phyloP scores from a whole-genome alignment of 2,888 invertebrate genomes.

The Lordiphosa andalusiaca region DNA sequence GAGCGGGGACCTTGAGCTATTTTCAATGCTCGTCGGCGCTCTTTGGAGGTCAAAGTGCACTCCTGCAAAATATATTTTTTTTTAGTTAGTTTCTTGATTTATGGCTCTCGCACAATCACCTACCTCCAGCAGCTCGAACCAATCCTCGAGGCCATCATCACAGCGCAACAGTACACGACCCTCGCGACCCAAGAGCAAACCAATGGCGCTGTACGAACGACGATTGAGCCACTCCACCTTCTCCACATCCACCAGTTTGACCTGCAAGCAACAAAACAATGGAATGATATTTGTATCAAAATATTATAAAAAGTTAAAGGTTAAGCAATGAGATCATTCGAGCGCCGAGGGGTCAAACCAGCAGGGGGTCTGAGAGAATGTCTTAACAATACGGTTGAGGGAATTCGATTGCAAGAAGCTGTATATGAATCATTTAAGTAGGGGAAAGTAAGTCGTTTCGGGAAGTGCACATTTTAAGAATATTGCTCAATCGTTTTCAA shows the following conservation, averaged over 20 bases:
- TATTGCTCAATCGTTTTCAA: no score
- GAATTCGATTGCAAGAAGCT: not conserved
- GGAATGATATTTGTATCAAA: slow-evolving; percentile 10
- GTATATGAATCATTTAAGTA: no score
- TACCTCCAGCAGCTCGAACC: slow-evolving; percentile 84
- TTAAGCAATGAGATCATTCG: slow-evolving; percentile 23
- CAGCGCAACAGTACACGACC: slow-evolving; percentile 80
- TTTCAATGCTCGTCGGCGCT: slow-evolving; percentile 83
- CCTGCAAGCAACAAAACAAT: slow-evolving; percentile 71
- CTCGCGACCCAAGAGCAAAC: slow-evolving; percentile 82
- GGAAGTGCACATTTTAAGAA: no score
- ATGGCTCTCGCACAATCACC: slow-evolving; percentile 34
- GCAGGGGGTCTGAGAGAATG: slow-evolving; percentile 20
- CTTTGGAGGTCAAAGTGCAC: slow-evolving; percentile 84
- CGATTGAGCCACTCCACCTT: slow-evolving; percentile 85
- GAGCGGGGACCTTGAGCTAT: slow-evolving; percentile 80
- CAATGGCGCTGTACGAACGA: slow-evolving; percentile 84
- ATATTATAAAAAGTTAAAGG: slow-evolving; percentile 52
- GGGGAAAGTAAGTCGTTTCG: no score
- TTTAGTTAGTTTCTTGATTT: not conserved
- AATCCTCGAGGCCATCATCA: slow-evolving; percentile 84
- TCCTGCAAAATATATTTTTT: slow-evolving; percentile 78
- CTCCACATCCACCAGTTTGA: slow-evolving; percentile 84
- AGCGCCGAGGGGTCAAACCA: slow-evolving; percentile 13
- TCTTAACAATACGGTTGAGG: not conserved